Evolutionary conservation across 2,113 vertebrate genomes (phyloP).

Genomic region (Rutilus rutilus): DNA sequence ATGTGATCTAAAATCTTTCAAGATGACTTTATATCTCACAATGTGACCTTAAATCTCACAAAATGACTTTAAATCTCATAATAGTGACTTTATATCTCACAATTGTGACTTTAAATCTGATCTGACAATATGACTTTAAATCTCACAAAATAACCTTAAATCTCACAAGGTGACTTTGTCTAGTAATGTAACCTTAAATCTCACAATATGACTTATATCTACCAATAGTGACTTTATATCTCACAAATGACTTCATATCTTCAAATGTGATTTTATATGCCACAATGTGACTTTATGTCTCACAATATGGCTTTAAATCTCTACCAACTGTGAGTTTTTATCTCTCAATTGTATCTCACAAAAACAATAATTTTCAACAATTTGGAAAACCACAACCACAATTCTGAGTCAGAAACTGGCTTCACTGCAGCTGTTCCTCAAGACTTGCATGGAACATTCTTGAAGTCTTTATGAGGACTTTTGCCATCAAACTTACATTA

Average conservation of each 20-base stretch:
- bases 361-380: too few relatives aligned
- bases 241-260: neutral
- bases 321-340: neutral
- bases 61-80: too few relatives aligned
- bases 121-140: too few relatives aligned
- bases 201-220: neutral
- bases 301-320: too few relatives aligned
- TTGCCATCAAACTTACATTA: slow-evolving; percentile 2
- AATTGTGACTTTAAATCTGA: too few relatives aligned
- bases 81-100: too few relatives aligned
- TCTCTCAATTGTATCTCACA: neutral
- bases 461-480: neutral
- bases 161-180: neutral
- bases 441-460: neutral
- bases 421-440: neutral
- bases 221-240: neutral
- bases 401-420: neutral
- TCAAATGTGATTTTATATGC: neutral
- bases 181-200: neutral
- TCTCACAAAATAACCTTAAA: neutral
- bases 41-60: too few relatives aligned
- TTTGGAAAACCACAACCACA: neutral
- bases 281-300: too few relatives aligned
- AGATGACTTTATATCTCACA: too few relatives aligned
- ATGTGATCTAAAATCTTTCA: neutral